These are phyloP conservation scores for Drosophila pruinosa DNA, from an alignment of 1,140 invertebrate species.

Conservation along the genomic window DNA sequence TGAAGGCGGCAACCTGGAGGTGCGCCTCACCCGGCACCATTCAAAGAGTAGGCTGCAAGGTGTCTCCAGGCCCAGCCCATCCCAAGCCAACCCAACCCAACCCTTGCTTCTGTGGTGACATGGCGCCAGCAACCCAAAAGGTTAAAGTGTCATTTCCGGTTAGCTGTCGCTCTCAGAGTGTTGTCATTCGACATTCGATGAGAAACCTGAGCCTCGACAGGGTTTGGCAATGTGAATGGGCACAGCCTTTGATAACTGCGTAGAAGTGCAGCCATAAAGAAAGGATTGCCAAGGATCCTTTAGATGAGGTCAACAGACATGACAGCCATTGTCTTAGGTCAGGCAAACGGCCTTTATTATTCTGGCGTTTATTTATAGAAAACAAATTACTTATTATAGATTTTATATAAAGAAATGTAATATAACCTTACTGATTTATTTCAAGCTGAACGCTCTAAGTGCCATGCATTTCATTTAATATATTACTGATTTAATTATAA, in stretches of 20 bases:
- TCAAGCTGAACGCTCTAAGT: no score
- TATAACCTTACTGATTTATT: no score
- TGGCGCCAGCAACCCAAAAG: constrained; percentile 26
- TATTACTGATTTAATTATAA: not conserved
- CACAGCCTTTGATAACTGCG: constrained; percentile 34
- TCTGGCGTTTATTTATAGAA: not conserved
- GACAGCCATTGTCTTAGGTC: constrained; percentile 19
- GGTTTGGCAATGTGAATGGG: constrained; percentile 7
- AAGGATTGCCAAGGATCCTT: constrained; percentile 12
- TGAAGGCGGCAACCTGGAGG: constrained; percentile 10
- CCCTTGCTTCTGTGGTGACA: constrained; percentile 19
- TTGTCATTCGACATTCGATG: constrained; percentile 27
- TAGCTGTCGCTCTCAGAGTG: constrained; percentile 10
- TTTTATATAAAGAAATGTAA: no score
- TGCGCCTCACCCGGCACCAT: not conserved
- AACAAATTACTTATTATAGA: no score
- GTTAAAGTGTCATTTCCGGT: constrained; percentile 44
- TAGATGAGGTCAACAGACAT: not conserved
- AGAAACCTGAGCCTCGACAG: constrained; percentile 21
- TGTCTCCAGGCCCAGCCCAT: not conserved
- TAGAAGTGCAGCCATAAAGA: constrained; percentile 11
- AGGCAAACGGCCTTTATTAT: not conserved
- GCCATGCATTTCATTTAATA: no score
- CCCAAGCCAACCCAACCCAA: constrained; percentile 8
- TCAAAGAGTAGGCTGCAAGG: not conserved